A percentile compares a stretch with the other conserved stretches of the same genome.
phyloP scores from a whole-genome alignment of 2,113 vertebrate species.

The Hippocampus guttulatus region DNA sequence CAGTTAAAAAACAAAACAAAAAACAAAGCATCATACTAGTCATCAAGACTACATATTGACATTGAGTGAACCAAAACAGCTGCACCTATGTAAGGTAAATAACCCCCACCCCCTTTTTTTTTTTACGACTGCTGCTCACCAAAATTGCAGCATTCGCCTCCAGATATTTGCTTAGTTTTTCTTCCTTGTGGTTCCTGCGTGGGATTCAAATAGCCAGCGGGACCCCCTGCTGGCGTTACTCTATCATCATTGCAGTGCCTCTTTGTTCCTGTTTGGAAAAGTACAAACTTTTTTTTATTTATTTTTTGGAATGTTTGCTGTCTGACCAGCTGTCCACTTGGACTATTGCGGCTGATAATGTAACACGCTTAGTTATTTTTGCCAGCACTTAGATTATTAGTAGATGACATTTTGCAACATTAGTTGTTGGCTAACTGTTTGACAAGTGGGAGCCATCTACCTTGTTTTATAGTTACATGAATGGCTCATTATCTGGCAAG shows the following conservation, averaged over 20 bases:
- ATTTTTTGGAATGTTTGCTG: constrained; percentile 22
- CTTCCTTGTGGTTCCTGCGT: constrained; percentile 17
- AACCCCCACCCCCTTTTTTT: no score
- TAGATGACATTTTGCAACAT: background rate
- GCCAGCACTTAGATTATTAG: background rate
- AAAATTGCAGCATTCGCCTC: background rate
- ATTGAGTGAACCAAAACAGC: background rate
- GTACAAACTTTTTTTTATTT: constrained; percentile 40
- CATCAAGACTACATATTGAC: no score
- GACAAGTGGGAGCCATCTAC: background rate
- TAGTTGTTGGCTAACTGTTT: background rate
- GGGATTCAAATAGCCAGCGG: constrained; percentile 39
- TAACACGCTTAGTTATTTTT: constrained; percentile 4
- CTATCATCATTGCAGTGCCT: constrained; percentile 41
- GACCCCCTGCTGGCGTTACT: constrained; percentile 37
- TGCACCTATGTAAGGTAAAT: background rate
- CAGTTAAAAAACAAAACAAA: no score
- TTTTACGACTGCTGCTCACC: background rate
- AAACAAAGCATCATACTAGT: no score
- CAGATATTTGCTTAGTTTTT: background rate
- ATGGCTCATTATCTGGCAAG: background rate
- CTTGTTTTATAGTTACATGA: background rate
- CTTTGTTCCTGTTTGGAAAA: constrained; percentile 42
- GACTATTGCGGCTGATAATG: constrained; percentile 8
- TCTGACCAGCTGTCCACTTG: constrained; percentile 48